These are phyloP conservation scores for Tenthredo livida DNA, from an alignment of 2,888 invertebrate genomes.

Conservation along the genomic window DNA sequence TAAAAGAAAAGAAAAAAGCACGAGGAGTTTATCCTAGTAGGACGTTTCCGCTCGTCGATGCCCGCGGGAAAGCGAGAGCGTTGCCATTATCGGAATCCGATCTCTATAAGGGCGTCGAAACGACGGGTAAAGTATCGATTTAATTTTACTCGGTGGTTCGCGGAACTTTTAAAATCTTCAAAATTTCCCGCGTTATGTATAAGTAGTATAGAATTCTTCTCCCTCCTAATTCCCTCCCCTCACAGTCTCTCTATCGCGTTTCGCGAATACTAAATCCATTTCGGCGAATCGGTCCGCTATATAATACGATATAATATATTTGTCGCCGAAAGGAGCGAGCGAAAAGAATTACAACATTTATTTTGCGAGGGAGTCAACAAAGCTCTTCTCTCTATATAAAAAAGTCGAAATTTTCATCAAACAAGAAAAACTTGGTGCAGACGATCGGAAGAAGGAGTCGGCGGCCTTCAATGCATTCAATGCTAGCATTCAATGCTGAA, in stretches of 20 bases:
- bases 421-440: not conserved
- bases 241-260: not conserved
- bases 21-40: slow-evolving; percentile 41
- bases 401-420: not conserved
- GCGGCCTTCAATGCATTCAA: not conserved
- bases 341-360: not conserved
- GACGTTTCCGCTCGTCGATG: slow-evolving; percentile 44
- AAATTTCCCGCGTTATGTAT: not conserved
- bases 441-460: not conserved
- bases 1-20: slow-evolving; percentile 31
- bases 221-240: not conserved
- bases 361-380: not conserved
- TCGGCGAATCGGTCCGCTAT: not conserved
- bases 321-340: not conserved
- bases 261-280: not conserved
- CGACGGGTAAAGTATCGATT: slow-evolving; percentile 36
- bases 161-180: not conserved
- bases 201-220: too few species aligned
- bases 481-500: not conserved
- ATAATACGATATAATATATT: not conserved
- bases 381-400: not conserved
- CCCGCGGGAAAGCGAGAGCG: slow-evolving; percentile 47
- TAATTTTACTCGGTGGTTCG: slow-evolving; percentile 24
- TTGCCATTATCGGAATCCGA: slow-evolving; percentile 44
- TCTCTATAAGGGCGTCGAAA: slow-evolving; percentile 39